Evolutionary conservation across 2,113 vertebrate species (phyloP).

Genomic region (Nannospalax galili): DNA sequence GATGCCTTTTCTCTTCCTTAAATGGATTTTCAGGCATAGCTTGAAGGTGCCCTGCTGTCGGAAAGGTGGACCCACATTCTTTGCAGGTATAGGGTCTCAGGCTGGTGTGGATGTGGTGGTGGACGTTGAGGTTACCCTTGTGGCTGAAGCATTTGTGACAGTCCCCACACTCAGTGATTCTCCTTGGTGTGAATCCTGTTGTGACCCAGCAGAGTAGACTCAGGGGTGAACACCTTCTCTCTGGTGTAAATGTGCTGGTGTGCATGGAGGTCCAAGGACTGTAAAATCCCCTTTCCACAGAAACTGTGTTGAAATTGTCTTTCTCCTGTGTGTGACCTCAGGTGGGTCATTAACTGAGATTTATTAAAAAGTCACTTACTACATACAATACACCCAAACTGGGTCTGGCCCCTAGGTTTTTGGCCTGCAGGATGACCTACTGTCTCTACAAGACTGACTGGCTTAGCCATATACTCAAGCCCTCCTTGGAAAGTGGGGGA

Average conservation of each 20-base stretch:
- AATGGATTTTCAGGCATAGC: not conserved
- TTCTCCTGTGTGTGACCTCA: constrained; percentile 26
- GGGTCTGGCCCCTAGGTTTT: fast-evolving
- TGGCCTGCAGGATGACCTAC: fast-evolving
- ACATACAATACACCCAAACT: not conserved
- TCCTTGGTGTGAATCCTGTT: not conserved
- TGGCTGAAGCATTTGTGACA: not conserved
- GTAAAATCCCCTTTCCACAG: constrained; percentile 57
- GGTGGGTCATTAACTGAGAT: constrained; percentile 51
- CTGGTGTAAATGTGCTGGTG: not conserved
- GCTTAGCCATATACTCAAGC: fast-evolving
- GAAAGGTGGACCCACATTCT: not conserved
- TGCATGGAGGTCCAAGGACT: constrained; percentile 54
- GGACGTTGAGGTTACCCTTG: constrained; percentile 42
- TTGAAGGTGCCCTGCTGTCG: not conserved
- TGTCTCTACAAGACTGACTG: fast-evolving
- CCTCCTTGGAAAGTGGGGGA: not conserved
- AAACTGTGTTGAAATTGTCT: not conserved
- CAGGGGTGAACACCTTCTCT: not conserved
- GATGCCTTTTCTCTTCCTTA: not conserved
- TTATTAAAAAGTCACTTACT: constrained; percentile 52
- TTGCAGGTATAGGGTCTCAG: not conserved
- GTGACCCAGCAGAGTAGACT: not conserved
- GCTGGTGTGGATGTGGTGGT: not conserved
- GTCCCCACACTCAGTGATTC: fast-evolving